Conservation (phyloP, 1,140 invertebrate species). For the Trachymyrmex septentrionalis region DNA sequence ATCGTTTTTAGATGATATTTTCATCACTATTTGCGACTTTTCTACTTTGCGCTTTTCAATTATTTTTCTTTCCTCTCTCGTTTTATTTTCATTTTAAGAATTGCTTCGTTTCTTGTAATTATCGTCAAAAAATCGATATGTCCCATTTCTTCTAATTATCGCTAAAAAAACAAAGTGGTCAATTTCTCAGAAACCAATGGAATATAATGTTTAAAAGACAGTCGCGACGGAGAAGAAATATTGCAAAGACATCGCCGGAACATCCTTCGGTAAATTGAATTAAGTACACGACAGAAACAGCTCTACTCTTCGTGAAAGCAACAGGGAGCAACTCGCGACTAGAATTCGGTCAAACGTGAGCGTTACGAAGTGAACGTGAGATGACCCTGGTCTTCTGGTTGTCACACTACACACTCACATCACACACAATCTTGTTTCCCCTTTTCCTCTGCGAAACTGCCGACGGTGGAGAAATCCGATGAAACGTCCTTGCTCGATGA, state of each 20-base stretch:
- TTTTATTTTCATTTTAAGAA: constrained; percentile 15
- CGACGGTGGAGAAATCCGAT: constrained; percentile 48
- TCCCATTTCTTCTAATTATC: constrained; percentile 12
- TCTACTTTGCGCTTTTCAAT: background rate
- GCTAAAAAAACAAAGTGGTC: background rate
- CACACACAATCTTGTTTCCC: too few relatives aligned
- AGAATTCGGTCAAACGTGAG: constrained; percentile 58
- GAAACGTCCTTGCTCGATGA: constrained; percentile 8
- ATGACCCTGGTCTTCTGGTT: constrained; percentile 41
- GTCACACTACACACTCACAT: background rate
- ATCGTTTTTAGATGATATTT: constrained; percentile 13
- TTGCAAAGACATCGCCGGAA: background rate
- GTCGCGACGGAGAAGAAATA: background rate
- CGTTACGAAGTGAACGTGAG: constrained; percentile 39
- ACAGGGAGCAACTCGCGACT: constrained; percentile 26
- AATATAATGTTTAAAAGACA: background rate
- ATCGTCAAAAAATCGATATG: background rate
- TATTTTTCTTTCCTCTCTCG: background rate
- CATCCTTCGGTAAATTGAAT: constrained; percentile 35
- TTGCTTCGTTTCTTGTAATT: background rate
- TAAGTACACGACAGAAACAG: constrained; percentile 13
- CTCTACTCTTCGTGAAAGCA: constrained; percentile 45
- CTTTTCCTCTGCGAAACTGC: background rate
- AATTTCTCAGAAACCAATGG: background rate
- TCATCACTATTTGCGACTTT: background rate